A percentile compares a stretch with the other conserved stretches of the same genome.
phyloP scores from a whole-genome alignment of 92 coral and sea anemone genomes.

The Porites lobata region DNA sequence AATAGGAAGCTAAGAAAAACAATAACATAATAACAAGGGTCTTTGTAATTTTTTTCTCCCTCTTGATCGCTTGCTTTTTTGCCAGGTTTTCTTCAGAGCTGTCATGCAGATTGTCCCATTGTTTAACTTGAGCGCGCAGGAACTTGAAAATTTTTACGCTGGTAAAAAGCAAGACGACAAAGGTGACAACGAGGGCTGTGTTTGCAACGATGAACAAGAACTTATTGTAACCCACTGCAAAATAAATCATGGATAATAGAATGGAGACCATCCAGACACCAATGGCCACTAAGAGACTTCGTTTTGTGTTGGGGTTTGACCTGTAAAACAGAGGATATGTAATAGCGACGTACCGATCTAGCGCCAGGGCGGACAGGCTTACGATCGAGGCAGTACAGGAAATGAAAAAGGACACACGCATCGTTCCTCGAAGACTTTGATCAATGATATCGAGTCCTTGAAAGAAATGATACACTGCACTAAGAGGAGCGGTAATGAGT shows the following conservation, averaged over 20 bases:
- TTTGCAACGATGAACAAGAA: constrained; percentile 79
- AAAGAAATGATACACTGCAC: constrained; percentile 59
- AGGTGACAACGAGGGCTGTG: constrained; percentile 72
- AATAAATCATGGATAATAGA: constrained; percentile 61
- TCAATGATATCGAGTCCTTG: constrained; percentile 63
- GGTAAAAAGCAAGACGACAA: constrained; percentile 50
- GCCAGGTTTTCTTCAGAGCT: constrained; percentile 42
- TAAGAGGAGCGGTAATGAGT: constrained; percentile 71
- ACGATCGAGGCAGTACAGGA: constrained; percentile 28
- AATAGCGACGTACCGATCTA: constrained; percentile 79
- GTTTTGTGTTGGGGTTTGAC: constrained; percentile 44
- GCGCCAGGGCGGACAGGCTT: constrained; percentile 55
- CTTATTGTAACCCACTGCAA: constrained; percentile 70
- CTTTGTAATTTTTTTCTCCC: constrained; percentile 63
- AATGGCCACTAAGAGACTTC: constrained; percentile 56
- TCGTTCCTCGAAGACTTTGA: not conserved
- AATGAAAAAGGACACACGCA: constrained; percentile 60
- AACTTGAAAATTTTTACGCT: constrained; percentile 17
- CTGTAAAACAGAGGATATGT: constrained; percentile 70
- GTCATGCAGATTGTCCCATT: constrained; percentile 42
- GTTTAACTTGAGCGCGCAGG: constrained; percentile 30
- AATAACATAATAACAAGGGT: constrained; percentile 44
- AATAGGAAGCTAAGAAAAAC: constrained; percentile 49
- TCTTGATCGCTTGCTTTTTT: constrained; percentile 41
- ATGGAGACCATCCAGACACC: constrained; percentile 73